These are phyloP conservation scores for Drosophila sp. DNA, from an alignment of 1,140 invertebrate genomes.

Conservation along the genomic window DNA sequence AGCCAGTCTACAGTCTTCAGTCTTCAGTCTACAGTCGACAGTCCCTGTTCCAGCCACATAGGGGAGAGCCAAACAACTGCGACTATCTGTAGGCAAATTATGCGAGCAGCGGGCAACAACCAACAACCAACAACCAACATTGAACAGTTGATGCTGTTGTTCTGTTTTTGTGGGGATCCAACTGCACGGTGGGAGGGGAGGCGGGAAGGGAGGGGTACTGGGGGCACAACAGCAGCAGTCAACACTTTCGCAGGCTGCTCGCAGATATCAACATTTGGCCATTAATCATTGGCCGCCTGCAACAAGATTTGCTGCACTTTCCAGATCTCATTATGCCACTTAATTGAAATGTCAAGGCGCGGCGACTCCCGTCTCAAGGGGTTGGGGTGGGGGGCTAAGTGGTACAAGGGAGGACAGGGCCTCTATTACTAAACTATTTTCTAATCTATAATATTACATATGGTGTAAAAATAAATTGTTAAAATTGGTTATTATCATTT, in stretches of 20 bases:
- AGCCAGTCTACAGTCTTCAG: neutral
- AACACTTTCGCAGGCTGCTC: conserved; percentile 50
- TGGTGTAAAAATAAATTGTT: conserved; percentile 4
- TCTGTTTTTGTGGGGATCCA: neutral
- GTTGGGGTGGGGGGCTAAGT: too few relatives aligned
- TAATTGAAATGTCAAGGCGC: conserved; percentile 51
- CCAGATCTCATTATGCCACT: conserved; percentile 52
- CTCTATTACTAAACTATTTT: neutral
- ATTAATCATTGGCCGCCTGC: conserved; percentile 55
- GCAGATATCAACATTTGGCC: conserved; percentile 44
- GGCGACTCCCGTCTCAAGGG: too few relatives aligned
- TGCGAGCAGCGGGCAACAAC: conserved; percentile 22
- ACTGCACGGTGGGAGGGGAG: neutral
- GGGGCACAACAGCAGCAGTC: conserved; percentile 32
- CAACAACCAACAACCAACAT: conserved; percentile 11
- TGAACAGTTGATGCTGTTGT: conserved; percentile 26
- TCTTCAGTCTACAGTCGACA: neutral
- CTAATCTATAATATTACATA: conserved; percentile 4
- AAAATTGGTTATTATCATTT: neutral
- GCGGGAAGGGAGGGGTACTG: neutral
- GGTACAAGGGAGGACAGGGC: too few relatives aligned
- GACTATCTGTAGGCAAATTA: conserved; percentile 52
- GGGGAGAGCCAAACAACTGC: conserved; percentile 7
- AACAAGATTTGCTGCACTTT: conserved; percentile 46
- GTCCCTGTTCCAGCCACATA: neutral